Percentiles rank a stretch among this genome's conserved stretches.
Evolutionary conservation across 2,797 vertebrate species (phyloP).

Genomic region (Rhynchonycteris naso): DNA sequence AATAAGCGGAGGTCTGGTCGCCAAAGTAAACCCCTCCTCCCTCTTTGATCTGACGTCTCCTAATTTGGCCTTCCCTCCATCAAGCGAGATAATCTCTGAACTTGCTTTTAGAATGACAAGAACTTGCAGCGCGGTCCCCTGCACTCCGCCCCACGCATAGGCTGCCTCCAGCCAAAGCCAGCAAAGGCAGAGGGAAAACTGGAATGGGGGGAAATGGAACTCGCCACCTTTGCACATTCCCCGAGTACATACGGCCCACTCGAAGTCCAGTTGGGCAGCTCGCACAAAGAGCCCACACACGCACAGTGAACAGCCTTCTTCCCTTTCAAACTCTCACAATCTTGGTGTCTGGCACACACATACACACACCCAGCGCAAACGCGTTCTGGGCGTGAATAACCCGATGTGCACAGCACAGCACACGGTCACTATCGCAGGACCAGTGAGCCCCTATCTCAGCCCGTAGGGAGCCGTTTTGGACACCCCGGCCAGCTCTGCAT

Average conservation of each 20-base stretch:
- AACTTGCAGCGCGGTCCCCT: neutral
- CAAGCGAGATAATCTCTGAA: neutral
- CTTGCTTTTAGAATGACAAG: neutral
- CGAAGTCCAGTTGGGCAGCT: conserved; percentile 25
- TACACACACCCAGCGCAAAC: neutral
- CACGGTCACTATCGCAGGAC: neutral
- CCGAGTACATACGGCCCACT: conserved; percentile 61
- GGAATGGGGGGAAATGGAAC: conserved; percentile 17
- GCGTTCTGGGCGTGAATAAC: neutral
- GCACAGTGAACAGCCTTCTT: neutral
- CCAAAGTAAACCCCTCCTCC: neutral
- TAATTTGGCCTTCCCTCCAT: neutral
- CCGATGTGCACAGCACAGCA: neutral
- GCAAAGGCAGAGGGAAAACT: neutral
- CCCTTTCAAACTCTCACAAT: neutral
- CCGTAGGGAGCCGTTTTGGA: neutral
- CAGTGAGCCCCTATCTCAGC: neutral
- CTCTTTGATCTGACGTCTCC: neutral
- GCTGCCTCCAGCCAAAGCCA: neutral
- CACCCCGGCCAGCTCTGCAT: neutral
- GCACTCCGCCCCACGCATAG: neutral
- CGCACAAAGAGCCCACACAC: conserved; percentile 70
- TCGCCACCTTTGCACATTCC: conserved; percentile 75
- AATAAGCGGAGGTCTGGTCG: too few relatives aligned
- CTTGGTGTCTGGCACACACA: neutral